Evolutionary conservation across 2,888 invertebrate species (phyloP), one percentile per base, ranked within the genome.

Genomic region (Lasius fuliginosus): DNA sequence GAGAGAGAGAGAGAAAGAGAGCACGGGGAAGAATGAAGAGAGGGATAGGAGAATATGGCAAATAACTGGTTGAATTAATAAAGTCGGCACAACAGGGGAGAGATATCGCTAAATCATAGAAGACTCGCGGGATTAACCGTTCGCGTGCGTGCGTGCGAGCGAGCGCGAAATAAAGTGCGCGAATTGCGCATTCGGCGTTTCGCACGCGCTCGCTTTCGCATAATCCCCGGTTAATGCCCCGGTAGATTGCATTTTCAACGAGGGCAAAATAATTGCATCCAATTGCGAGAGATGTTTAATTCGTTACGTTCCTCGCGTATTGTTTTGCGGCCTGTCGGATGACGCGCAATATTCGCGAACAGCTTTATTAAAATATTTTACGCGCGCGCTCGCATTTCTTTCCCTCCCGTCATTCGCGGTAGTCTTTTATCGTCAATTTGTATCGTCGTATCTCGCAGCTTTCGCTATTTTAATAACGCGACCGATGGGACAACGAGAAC

Each of bases 1-100:
- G 12, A 36, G 46, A 53, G 8, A 23, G 33, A 27, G 27, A 23
- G 30, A 33, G 64, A 15, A 60, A 58, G 58, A 49, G 58, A 15
- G 64, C 62, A 36, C 9, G 56, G 18, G 12, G 40, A 11, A 27
- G 42, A 49, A 11, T 56, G 15, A 40, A 53, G 33, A 23, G 9
- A 18, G n/a, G 15, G 64, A 67, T 9, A 42, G 36, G 15, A 49
- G 58, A 30, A 33, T 42, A 67, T 15, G 65, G 58, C 86, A 86
- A 88, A 87, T 71, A 85, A 77, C 85, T 68, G 75, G 67, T 53
- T 77, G 82, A 83, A 60, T 82, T 85, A 88, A 89, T 89, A 89
- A 89, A 81, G 71, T 68, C 67, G 67, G 60, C 15, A 84, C 84
- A 82, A 77, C 82, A 79, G 84, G 79, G 75, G 84, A 74, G 75